Conservation (phyloP, 2,113 vertebrate genomes). For the Motacilla tschutschensis region DNA sequence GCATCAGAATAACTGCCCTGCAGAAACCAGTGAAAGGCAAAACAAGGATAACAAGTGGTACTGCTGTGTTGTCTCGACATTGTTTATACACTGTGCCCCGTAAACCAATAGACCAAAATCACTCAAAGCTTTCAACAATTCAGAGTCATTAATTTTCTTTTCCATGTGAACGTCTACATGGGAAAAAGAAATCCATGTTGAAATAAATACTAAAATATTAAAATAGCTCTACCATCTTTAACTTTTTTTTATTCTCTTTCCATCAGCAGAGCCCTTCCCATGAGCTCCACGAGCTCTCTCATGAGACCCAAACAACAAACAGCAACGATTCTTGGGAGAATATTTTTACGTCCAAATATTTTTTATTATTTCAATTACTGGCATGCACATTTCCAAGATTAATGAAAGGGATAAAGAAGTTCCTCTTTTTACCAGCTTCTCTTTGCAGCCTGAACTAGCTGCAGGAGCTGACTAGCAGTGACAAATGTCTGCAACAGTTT, state of each 20-base stretch:
- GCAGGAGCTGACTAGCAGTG: slow-evolving; percentile 56
- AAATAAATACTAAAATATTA: slow-evolving; percentile 47
- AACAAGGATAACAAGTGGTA: neutral
- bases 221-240: slow-evolving; percentile 27
- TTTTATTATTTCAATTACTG: slow-evolving; percentile 70
- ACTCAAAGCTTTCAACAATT: neutral
- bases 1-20: neutral
- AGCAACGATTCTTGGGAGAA: slow-evolving; percentile 54
- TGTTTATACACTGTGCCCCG: neutral
- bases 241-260: slow-evolving; percentile 41
- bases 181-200: neutral
- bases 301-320: slow-evolving; percentile 34
- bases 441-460: slow-evolving; percentile 62
- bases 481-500: slow-evolving; percentile 66
- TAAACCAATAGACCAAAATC: neutral
- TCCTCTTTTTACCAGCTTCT: slow-evolving; percentile 23
- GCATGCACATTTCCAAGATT: slow-evolving; percentile 42
- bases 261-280: slow-evolving; percentile 51
- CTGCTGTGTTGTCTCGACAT: neutral
- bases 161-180: neutral
- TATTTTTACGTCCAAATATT: slow-evolving; percentile 57
- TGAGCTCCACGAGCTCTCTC: slow-evolving; percentile 55
- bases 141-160: neutral
- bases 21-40: neutral
- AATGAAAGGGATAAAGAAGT: slow-evolving; percentile 44